Evolutionary conservation across 2,888 invertebrate genomes (phyloP), one percentile per base, ranked within the genome.

Genomic region (Torymus aiolomorphi): DNA sequence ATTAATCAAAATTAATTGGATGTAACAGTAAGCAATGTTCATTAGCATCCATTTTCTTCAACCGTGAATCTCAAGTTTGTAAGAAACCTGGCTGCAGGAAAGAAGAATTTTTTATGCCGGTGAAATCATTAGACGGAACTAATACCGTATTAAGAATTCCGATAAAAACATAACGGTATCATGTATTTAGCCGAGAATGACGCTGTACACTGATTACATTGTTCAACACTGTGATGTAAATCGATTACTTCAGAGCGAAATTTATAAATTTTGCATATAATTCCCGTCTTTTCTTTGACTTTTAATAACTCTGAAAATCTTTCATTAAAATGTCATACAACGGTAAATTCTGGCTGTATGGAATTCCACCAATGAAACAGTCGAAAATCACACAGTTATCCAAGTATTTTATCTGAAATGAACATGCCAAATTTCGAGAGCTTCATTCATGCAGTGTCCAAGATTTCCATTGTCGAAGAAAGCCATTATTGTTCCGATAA

Each of bases 171-270:
- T 72, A 70, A 67, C 78, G 66, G 66, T 72, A 72, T 59, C 62
- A 72, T 65, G 10, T 11, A 42, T 20, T 65, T 4, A 66, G 5
- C 51, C 56, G 16, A 54, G 31, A 14, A 51, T 51, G 63, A 54
- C 52, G 63, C 11, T 13, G 63, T n/a, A 51, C 8, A 42, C 42
- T 42, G 42, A 51, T 57, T 51, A 49, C 49, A 75, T 57, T 75
- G 65, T 65, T 77, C 57, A 77, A 77, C 71, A 52, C 59, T 77
- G 71, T 51, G 8, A 42, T 42, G 65, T 52, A 65, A 71, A 65
- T 71, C 56, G 51, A 65, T 77, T 71, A 77, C 16, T 24, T 49
- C 24, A 52, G 11, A 49, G 16, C 12, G 20, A 61, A 63, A 71
- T 24, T 2, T 57, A 63, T 31, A 3, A 62, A 57, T 61, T 59